phyloP scores from a whole-genome alignment of 2,113 vertebrate species.

The Rhineura floridana region DNA sequence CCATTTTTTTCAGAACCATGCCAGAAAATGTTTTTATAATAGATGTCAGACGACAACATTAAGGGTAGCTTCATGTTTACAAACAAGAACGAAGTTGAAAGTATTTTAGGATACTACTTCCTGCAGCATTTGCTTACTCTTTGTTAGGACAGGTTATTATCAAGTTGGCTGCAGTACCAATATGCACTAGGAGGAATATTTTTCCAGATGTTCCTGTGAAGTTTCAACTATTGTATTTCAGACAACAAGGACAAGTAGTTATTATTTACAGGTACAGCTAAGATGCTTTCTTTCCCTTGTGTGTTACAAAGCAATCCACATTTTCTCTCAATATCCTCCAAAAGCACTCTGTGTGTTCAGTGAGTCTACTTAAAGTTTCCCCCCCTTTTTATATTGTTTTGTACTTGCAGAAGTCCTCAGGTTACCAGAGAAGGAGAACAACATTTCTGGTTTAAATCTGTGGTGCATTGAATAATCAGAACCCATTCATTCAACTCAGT shows the following conservation, averaged over 20 bases:
- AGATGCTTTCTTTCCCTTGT: not conserved
- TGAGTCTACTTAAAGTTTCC: too few relatives aligned
- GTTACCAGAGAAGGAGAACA: not conserved
- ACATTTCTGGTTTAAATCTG: not conserved
- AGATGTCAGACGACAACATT: constrained; percentile 25
- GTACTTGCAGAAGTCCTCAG: not conserved
- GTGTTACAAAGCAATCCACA: not conserved
- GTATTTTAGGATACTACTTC: not conserved
- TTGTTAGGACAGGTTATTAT: not conserved
- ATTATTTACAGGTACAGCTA: not conserved
- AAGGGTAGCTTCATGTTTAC: not conserved
- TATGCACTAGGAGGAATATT: not conserved
- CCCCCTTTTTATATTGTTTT: not conserved
- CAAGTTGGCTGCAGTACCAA: not conserved
- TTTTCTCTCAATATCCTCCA: not conserved
- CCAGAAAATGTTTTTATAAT: constrained; percentile 32
- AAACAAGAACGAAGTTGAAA: constrained; percentile 12
- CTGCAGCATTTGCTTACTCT: not conserved
- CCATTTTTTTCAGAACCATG: constrained; percentile 41
- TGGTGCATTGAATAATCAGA: not conserved
- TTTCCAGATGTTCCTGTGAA: constrained; percentile 11
- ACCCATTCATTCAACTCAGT: not conserved
- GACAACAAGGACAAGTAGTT: constrained; percentile 13
- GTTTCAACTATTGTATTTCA: constrained; percentile 34
- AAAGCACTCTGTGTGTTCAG: not conserved